phyloP scores from a whole-genome alignment of 1,140 invertebrate species.

The Formica selysi region DNA sequence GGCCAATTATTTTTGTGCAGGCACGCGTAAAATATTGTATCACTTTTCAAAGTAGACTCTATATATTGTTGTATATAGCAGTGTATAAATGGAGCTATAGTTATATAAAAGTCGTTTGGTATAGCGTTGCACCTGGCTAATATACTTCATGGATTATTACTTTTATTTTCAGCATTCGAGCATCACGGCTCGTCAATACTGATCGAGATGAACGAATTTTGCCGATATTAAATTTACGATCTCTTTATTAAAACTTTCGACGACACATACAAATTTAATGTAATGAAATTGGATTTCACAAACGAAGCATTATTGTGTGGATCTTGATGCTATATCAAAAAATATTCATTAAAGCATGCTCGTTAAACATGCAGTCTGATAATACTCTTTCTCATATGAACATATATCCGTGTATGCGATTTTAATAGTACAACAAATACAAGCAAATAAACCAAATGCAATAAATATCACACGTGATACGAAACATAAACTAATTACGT shows the following conservation, averaged over 20 bases:
- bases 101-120: constrained; percentile 39
- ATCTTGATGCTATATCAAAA: constrained; percentile 36
- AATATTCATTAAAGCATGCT: constrained; percentile 37
- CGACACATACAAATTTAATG: constrained; percentile 49
- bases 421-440: constrained; percentile 6
- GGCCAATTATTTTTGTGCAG: constrained; percentile 44
- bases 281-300: constrained; percentile 53
- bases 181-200: constrained; percentile 34
- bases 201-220: constrained; percentile 52
- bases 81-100: constrained; percentile 37
- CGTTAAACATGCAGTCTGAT: constrained; percentile 38
- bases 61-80: constrained; percentile 33
- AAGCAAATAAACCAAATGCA: not conserved
- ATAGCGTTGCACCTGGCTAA: constrained; percentile 38
- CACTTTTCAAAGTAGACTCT: constrained; percentile 37
- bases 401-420: too few species aligned
- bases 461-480: not conserved
- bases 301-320: constrained; percentile 35
- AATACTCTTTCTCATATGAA: not conserved
- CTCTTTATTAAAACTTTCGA: constrained; percentile 52
- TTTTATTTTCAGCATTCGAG: constrained; percentile 58
- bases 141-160: constrained; percentile 56
- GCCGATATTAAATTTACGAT: constrained; percentile 53
- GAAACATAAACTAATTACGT: not conserved
- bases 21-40: constrained; percentile 59